These are phyloP conservation scores for Clarias fuscus DNA, from an alignment of 2,797 vertebrate species.

Conservation along the genomic window DNA sequence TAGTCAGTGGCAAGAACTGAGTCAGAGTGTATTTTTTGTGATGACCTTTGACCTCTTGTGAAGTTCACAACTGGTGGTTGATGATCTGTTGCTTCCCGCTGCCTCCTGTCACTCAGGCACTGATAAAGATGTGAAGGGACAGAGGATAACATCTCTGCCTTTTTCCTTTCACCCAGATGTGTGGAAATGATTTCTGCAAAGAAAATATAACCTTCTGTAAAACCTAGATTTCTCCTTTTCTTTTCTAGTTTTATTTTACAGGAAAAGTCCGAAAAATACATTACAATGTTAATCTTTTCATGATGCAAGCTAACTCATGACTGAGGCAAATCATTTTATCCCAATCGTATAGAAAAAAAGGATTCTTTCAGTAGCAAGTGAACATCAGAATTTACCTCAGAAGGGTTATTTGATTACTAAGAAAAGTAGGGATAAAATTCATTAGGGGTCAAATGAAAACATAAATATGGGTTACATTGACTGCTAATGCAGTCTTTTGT, in stretches of 20 bases:
- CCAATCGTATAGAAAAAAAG: neutral
- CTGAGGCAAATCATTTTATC: neutral
- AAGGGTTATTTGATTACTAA: neutral
- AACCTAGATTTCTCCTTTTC: neutral
- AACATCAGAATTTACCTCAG: neutral
- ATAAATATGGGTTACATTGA: neutral
- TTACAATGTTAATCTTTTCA: neutral
- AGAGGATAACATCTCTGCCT: conserved; percentile 15
- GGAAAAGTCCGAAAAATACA: neutral
- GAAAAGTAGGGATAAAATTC: neutral
- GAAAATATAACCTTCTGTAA: neutral
- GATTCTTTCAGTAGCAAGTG: too few relatives aligned
- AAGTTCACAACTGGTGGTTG: conserved; percentile 30
- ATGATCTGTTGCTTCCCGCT: conserved; percentile 9
- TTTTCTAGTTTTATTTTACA: too few relatives aligned
- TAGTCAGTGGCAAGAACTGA: neutral
- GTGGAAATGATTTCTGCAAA: neutral
- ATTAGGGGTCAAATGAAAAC: neutral
- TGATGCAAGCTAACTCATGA: neutral
- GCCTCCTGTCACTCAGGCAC: conserved; percentile 8
- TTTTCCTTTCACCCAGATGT: neutral
- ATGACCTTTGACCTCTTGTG: conserved; percentile 11
- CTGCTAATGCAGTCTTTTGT: neutral
- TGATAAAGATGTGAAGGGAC: conserved; percentile 21
- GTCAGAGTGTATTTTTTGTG: conserved; percentile 11